phyloP scores from a whole-genome alignment of 2,797 vertebrate species.

The Peromyscus nudipes region DNA sequence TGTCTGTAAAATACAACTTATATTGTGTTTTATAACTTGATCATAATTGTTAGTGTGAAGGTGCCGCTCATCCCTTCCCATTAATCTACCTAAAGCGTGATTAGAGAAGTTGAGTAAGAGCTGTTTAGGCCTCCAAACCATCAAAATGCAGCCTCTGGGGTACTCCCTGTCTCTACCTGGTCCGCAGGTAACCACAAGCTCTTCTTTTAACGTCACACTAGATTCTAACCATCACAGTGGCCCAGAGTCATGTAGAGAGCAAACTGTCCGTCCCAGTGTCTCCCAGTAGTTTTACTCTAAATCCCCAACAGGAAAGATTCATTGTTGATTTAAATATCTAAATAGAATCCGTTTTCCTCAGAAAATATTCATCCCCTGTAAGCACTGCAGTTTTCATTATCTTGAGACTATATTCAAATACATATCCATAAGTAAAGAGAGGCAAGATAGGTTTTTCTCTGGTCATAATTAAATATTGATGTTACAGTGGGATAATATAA shows the following conservation, averaged over 20 bases:
- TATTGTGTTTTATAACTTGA: not conserved
- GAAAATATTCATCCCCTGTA: not conserved
- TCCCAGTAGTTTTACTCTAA: not conserved
- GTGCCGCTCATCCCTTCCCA: not conserved
- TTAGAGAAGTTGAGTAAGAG: not conserved
- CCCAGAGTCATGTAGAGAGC: not conserved
- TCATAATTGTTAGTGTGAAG: conserved; percentile 7
- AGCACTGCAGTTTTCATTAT: not conserved
- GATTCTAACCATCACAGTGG: not conserved
- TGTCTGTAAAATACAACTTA: not conserved
- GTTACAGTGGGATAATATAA: not conserved
- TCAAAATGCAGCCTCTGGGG: not conserved
- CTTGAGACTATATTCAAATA: not conserved
- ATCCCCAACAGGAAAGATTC: not conserved
- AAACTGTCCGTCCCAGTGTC: not conserved
- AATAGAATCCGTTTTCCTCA: conserved; percentile 24
- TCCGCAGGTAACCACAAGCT: not conserved
- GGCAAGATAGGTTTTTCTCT: conserved; percentile 12
- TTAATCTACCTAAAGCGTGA: not conserved
- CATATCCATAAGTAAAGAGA: not conserved
- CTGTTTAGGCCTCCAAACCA: not conserved
- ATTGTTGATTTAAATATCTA: conserved; percentile 33
- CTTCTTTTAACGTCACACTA: not conserved
- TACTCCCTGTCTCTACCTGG: not conserved
- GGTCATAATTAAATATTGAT: not conserved